Conservation (phyloP, 2,113 vertebrate species). For the Lathamus discolor region DNA sequence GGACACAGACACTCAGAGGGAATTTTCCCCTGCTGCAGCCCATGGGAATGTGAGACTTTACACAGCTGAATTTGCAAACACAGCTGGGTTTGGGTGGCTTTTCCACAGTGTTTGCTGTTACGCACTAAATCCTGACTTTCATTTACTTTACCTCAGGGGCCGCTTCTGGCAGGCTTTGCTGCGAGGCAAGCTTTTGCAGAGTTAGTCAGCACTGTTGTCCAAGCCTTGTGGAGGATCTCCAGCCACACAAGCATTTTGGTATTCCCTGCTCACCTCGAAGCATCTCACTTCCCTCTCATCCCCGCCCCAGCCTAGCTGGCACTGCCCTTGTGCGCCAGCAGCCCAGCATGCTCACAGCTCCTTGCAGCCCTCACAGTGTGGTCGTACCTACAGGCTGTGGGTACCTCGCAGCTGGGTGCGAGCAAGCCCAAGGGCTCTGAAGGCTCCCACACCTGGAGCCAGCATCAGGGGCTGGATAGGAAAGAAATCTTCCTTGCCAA, state of each 20-base stretch:
- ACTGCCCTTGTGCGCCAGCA: fast-evolving
- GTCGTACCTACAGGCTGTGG: not conserved
- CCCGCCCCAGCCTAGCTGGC: not conserved
- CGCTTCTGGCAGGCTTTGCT: not conserved
- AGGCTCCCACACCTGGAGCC: not conserved
- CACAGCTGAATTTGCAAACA: constrained; percentile 44
- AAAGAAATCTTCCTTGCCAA: not conserved
- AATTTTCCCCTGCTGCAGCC: not conserved
- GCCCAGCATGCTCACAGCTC: fast-evolving
- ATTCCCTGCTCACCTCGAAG: not conserved
- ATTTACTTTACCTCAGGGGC: constrained; percentile 30
- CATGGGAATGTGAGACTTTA: constrained; percentile 45
- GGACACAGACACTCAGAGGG: not conserved
- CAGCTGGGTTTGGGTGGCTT: constrained; percentile 32
- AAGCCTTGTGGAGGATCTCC: not conserved
- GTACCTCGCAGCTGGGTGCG: fast-evolving
- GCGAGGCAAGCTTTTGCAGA: not conserved
- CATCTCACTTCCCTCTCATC: not conserved
- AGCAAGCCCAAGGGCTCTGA: not conserved
- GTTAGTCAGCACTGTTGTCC: not conserved
- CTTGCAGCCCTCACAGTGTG: not conserved
- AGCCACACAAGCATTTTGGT: not conserved
- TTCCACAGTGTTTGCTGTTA: constrained; percentile 45
- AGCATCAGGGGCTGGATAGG: not conserved
- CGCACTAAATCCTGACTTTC: not conserved